These are phyloP conservation scores for Nymphicus hollandicus DNA, from an alignment of 2,113 vertebrate species.

Conservation along the genomic window DNA sequence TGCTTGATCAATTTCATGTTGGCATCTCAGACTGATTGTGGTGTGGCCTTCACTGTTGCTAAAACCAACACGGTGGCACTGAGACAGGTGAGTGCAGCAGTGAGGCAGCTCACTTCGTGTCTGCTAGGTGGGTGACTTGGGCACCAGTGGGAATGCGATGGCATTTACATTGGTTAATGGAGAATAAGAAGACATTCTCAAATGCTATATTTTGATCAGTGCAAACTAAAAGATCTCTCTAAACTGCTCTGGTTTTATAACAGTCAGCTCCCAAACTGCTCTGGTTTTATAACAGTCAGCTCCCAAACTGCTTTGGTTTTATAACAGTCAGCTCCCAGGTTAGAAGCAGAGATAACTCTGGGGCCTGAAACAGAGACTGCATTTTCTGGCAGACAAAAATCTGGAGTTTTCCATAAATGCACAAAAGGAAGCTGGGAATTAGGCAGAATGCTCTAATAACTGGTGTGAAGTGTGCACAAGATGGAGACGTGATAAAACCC, in stretches of 20 bases:
- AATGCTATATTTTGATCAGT: neutral
- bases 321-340: neutral
- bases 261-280: neutral
- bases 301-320: neutral
- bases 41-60: neutral
- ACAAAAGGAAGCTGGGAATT: neutral
- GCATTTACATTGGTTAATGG: neutral
- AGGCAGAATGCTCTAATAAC: neutral
- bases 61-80: fast-evolving
- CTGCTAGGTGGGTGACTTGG: neutral
- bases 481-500: neutral
- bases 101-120: neutral
- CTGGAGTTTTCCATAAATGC: neutral
- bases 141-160: neutral
- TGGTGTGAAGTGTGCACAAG: constrained; percentile 9
- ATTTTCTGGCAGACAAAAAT: neutral
- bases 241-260: neutral
- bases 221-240: neutral
- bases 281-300: neutral
- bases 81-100: neutral
- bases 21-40: neutral
- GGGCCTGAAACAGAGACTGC: neutral
- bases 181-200: neutral
- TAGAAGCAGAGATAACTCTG: neutral
- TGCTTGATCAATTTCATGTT: neutral